Conservation (phyloP, 2,113 vertebrate genomes). For the Bujurquina vittata region DNA sequence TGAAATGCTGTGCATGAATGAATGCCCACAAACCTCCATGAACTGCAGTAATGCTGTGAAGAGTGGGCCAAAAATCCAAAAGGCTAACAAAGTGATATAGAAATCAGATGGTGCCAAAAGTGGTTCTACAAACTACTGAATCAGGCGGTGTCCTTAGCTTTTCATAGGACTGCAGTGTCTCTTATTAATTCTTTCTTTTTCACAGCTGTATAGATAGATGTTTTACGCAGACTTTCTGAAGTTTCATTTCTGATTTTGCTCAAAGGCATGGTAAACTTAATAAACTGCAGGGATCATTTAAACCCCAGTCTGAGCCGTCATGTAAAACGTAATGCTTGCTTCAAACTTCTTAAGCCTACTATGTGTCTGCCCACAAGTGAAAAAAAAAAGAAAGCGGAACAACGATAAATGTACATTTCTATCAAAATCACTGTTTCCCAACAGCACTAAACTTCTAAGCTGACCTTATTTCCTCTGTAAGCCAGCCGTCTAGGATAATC, state of each 20-base stretch:
- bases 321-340: neutral
- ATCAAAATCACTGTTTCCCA: constrained; percentile 34
- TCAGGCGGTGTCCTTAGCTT: neutral
- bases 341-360: neutral
- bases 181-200: neutral
- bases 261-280: neutral
- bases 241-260: neutral
- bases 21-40: neutral
- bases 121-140: neutral
- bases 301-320: neutral
- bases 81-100: neutral
- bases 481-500: constrained; percentile 36
- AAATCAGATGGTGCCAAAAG: neutral
- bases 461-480: constrained; percentile 33
- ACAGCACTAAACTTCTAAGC: constrained; percentile 10
- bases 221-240: neutral
- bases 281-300: neutral
- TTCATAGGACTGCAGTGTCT: neutral
- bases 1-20: neutral
- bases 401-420: constrained; percentile 17
- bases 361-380: neutral
- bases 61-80: neutral
- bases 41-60: neutral
- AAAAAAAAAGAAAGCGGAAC: neutral
- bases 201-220: neutral